Conservation (phyloP, 2,888 invertebrate species). For the Euproctis similis region DNA sequence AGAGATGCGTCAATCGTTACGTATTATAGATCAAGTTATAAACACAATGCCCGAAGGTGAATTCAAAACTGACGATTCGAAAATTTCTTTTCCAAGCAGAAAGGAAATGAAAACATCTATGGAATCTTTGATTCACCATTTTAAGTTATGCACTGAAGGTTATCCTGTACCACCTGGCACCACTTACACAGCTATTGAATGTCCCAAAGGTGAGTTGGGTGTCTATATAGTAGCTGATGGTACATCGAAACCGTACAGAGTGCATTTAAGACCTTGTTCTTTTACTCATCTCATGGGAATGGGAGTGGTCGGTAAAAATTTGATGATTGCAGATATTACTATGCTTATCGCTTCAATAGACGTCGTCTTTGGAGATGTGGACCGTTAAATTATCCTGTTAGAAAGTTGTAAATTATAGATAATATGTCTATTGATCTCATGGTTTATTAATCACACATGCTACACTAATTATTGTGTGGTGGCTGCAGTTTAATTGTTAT, state of each 20-base stretch:
- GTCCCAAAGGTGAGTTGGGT: conserved; percentile 92
- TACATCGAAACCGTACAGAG: conserved; percentile 82
- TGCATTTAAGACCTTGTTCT: conserved; percentile 74
- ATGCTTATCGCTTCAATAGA: conserved; percentile 83
- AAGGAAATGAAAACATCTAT: conserved; percentile 90
- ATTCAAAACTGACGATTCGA: conserved; percentile 86
- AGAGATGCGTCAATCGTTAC: conserved; percentile 86
- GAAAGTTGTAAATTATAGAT: neutral
- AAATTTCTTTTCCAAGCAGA: conserved; percentile 83
- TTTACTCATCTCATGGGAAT: conserved; percentile 79
- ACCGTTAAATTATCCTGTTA: conserved; percentile 54
- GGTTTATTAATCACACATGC: neutral
- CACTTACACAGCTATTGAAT: conserved; percentile 87
- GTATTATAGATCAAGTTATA: conserved; percentile 87
- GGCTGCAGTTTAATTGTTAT: no score
- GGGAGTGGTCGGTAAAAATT: conserved; percentile 75
- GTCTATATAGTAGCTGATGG: conserved; percentile 92
- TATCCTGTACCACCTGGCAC: conserved; percentile 88
- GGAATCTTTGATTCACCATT: conserved; percentile 93
- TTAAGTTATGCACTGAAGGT: conserved; percentile 89
- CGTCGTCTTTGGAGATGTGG: conserved; percentile 78
- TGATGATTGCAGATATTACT: conserved; percentile 86
- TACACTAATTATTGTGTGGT: no score
- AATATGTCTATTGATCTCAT: neutral
- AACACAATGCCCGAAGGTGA: conserved; percentile 90